A percentile compares a stretch with the other conserved stretches of the same genome.
phyloP scores from a whole-genome alignment of 2,113 vertebrate species.

The Saimiri boliviensis region DNA sequence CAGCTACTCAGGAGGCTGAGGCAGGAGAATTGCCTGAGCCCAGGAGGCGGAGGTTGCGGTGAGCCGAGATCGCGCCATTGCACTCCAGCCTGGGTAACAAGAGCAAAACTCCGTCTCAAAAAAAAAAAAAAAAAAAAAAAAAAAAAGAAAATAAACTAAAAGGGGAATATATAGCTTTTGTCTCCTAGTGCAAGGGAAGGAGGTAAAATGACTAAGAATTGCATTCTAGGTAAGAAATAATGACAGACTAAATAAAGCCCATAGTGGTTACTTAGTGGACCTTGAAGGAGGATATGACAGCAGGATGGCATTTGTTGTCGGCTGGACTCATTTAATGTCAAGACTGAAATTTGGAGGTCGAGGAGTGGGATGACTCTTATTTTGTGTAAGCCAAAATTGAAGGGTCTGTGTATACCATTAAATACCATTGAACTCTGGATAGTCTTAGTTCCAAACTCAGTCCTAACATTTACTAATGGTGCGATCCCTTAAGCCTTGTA shows the following conservation, averaged over 20 bases:
- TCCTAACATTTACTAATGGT: not conserved
- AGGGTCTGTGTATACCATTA: not conserved
- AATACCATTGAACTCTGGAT: not conserved
- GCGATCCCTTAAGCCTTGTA: not conserved
- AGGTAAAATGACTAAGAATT: not conserved
- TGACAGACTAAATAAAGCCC: not conserved
- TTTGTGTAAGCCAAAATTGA: not conserved
- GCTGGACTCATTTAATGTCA: not conserved
- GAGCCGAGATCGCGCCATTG: too few species aligned
- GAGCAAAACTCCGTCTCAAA: too few species aligned
- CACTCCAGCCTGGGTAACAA: too few species aligned
- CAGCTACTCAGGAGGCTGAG: too few species aligned
- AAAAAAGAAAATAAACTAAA: not conserved
- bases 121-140: slow-evolving; percentile 31
- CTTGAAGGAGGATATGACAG: not conserved
- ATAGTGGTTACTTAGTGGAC: not conserved
- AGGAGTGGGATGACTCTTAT: not conserved
- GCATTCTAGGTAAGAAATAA: not conserved
- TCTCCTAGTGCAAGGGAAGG: not conserved
- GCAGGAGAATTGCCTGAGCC: too few species aligned
- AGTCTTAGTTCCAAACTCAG: not conserved
- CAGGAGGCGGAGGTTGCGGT: too few species aligned
- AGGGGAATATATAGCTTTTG: not conserved
- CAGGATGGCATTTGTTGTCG: not conserved
- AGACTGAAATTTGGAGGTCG: not conserved